Conservation (phyloP, 2,797 vertebrate genomes). For the Poeciliopsis presidionis region DNA sequence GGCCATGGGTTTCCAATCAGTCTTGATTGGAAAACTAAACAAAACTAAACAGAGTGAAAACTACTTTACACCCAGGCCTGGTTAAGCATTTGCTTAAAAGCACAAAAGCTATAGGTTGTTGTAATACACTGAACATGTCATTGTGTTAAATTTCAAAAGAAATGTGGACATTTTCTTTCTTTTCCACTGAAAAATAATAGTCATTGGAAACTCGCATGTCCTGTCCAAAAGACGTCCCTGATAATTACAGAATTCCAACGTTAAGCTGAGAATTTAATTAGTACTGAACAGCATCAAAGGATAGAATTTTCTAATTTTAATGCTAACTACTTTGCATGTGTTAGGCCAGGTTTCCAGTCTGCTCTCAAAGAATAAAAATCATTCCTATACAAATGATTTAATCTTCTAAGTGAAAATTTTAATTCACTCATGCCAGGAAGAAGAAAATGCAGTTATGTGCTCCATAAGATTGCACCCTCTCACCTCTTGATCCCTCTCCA, state of each 20-base stretch:
- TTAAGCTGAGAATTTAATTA: neutral
- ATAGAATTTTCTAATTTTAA: neutral
- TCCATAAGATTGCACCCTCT: conserved; percentile 33
- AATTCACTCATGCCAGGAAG: conserved; percentile 33
- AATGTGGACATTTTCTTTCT: neutral
- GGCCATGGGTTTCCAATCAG: neutral
- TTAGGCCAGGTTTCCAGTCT: conserved; percentile 1
- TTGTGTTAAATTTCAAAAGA: neutral
- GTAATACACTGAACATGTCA: neutral
- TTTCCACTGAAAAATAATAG: neutral
- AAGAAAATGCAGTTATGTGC: neutral
- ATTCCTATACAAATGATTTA: conserved; percentile 18
- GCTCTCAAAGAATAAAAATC: neutral
- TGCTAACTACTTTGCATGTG: conserved; percentile 8
- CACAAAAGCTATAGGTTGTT: neutral
- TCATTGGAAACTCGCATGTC: neutral
- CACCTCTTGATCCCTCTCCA: conserved; percentile 26
- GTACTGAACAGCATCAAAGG: neutral
- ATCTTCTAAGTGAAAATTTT: conserved; percentile 19
- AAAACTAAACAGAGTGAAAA: too few relatives aligned
- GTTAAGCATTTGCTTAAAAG: neutral
- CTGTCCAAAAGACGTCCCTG: neutral
- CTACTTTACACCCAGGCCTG: neutral
- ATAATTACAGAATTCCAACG: neutral
- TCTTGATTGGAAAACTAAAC: too few relatives aligned